Conservation (phyloP, 2,797 vertebrate species). For the Acomys russatus region DNA sequence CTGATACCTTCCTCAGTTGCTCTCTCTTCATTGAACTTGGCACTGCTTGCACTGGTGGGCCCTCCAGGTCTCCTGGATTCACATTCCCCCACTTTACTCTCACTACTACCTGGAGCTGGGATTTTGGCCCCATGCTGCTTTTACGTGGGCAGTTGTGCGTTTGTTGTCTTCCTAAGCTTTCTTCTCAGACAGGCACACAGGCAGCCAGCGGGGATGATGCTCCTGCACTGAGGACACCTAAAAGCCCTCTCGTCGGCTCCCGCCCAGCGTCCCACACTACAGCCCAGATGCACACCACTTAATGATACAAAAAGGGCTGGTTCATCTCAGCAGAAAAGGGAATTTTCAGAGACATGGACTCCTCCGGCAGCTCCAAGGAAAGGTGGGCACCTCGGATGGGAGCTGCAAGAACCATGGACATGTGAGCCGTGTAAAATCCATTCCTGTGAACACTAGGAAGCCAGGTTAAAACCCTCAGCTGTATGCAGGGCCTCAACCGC, state of each 20-base stretch:
- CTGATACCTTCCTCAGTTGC: background rate
- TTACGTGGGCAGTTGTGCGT: background rate
- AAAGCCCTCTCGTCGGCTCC: background rate
- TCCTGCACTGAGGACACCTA: background rate
- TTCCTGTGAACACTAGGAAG: background rate
- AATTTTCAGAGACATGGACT: conserved; percentile 44
- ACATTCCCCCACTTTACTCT: background rate
- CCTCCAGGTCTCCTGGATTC: fast-evolving
- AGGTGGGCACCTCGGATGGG: background rate
- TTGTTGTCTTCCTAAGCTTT: background rate
- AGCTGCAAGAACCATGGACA: background rate
- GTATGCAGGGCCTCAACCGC: background rate
- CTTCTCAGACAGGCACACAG: background rate
- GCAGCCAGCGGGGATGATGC: background rate
- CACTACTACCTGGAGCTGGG: too few species aligned
- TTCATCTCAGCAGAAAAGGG: conserved; percentile 31
- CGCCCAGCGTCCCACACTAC: background rate
- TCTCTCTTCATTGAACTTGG: background rate
- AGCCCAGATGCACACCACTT: background rate
- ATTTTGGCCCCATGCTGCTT: background rate
- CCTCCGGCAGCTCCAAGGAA: background rate
- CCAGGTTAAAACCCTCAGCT: background rate
- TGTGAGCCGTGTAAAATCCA: background rate
- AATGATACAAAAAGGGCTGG: background rate
- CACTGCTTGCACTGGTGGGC: background rate